Percentiles rank a stretch among this genome's conserved stretches.
These are phyloP conservation scores for Hydractinia echinata DNA, from an alignment of 30 jellyfish, hydroid and myxozoan genomes.

Conservation along the genomic window DNA sequence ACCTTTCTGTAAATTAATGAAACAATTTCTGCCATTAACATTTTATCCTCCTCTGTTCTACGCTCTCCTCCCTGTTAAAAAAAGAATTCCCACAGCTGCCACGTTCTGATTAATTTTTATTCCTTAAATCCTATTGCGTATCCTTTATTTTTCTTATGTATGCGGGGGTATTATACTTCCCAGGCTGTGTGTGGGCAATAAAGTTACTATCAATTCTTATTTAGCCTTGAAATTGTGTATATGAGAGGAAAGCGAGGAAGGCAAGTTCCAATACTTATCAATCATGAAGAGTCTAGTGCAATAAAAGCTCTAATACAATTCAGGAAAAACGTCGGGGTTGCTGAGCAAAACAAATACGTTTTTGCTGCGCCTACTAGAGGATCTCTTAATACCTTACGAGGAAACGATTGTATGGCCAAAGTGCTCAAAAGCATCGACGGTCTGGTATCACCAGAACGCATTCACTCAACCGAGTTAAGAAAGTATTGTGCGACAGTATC, in stretches of 20 bases:
- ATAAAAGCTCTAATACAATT: slow-evolving; percentile 4
- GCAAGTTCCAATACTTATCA: slow-evolving; percentile 29
- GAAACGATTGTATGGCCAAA: slow-evolving; percentile 43
- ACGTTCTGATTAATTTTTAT: too few relatives aligned
- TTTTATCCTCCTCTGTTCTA: too few relatives aligned
- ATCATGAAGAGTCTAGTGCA: slow-evolving; percentile 15
- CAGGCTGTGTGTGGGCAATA: not conserved
- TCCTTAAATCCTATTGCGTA: too few relatives aligned
- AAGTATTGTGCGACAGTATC: slow-evolving; percentile 54
- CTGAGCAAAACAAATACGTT: slow-evolving; percentile 19
- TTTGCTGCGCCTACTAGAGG: slow-evolving; percentile 57
- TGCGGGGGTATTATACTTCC: too few relatives aligned
- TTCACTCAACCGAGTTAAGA: slow-evolving; percentile 35
- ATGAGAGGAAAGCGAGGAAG: slow-evolving; percentile 37
- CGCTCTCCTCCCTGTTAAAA: too few relatives aligned
- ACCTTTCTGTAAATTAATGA: too few relatives aligned
- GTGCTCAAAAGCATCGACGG: slow-evolving; percentile 20
- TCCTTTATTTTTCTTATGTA: too few relatives aligned
- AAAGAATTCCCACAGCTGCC: too few relatives aligned
- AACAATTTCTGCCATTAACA: too few relatives aligned
- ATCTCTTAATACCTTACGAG: slow-evolving; percentile 34
- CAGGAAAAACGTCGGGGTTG: slow-evolving; percentile 34
- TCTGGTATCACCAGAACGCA: slow-evolving; percentile 30
- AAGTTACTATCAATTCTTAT: not conserved
- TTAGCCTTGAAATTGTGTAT: slow-evolving; percentile 32